Evolutionary conservation across 2,113 vertebrate species (phyloP).

Genomic region (Glaucidium brasilianum): DNA sequence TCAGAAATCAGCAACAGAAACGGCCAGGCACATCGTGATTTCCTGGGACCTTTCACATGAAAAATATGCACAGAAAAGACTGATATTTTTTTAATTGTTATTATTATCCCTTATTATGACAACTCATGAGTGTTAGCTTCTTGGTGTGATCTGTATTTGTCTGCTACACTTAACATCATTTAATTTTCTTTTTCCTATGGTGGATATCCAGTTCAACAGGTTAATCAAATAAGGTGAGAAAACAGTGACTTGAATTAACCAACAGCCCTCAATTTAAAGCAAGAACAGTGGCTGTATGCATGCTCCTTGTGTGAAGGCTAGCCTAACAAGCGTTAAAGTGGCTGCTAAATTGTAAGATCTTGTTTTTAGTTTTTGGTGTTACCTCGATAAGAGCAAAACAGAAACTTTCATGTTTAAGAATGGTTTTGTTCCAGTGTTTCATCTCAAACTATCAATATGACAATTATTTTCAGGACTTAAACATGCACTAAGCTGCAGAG

Average conservation of each 20-base stretch:
- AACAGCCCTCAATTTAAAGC: slow-evolving; percentile 47
- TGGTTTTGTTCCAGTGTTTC: slow-evolving; percentile 72
- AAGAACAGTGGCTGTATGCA: slow-evolving; percentile 69
- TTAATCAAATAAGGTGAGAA: slow-evolving; percentile 45
- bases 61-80: slow-evolving; percentile 75
- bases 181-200: slow-evolving; percentile 65
- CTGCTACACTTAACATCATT: slow-evolving; percentile 73
- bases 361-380: slow-evolving; percentile 56
- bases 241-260: slow-evolving; percentile 68
- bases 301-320: slow-evolving; percentile 73
- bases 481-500: slow-evolving; percentile 59
- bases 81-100: slow-evolving; percentile 58
- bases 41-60: slow-evolving; percentile 63
- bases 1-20: slow-evolving; percentile 97
- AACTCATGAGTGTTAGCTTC: slow-evolving; percentile 77
- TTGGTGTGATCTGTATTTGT: slow-evolving; percentile 75
- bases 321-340: slow-evolving; percentile 54
- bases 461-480: slow-evolving; percentile 47
- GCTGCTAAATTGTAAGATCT: slow-evolving; percentile 61
- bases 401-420: slow-evolving; percentile 50
- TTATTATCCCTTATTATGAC: slow-evolving; percentile 66
- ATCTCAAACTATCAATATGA: slow-evolving; percentile 63
- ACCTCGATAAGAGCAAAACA: slow-evolving; percentile 55
- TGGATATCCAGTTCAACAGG: slow-evolving; percentile 61
- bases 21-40: slow-evolving; percentile 97